phyloP scores from a whole-genome alignment of 1,140 invertebrate species.

The Colletes gigas region DNA sequence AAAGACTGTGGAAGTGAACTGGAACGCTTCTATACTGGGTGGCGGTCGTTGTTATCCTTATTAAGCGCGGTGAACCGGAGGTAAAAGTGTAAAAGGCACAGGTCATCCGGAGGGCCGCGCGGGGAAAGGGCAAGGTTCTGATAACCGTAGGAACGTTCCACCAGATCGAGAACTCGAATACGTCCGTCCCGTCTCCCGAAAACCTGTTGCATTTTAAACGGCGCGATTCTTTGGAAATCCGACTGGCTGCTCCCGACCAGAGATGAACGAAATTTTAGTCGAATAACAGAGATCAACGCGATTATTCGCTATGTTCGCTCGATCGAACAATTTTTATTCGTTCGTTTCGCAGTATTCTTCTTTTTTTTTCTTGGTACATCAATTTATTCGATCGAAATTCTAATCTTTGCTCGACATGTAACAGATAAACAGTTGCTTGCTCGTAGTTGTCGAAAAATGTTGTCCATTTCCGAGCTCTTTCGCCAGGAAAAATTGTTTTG shows the following conservation, averaged over 20 bases:
- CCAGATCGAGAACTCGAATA: slow-evolving; percentile 47
- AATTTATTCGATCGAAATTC: no score
- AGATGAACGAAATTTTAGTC: not conserved
- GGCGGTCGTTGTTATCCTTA: slow-evolving; percentile 41
- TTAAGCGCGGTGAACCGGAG: slow-evolving; percentile 16
- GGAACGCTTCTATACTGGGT: slow-evolving; percentile 31
- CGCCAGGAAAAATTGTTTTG: not conserved
- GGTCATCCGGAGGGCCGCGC: slow-evolving; percentile 5
- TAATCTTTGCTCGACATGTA: no score
- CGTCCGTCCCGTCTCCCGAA: slow-evolving; percentile 44
- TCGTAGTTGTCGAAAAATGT: no score
- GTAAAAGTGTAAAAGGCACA: slow-evolving; percentile 36
- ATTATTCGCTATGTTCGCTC: no score
- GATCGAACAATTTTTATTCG: no score
- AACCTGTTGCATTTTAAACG: slow-evolving; percentile 66
- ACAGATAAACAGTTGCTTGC: no score
- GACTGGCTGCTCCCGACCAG: not conserved
- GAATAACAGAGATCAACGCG: no score
- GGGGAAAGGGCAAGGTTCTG: slow-evolving; percentile 47
- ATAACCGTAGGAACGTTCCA: slow-evolving; percentile 41
- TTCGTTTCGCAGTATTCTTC: no score
- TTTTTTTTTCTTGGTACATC: no score
- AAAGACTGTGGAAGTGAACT: slow-evolving; percentile 23
- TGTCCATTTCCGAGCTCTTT: no score
- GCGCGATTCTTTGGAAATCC: slow-evolving; percentile 60